These are phyloP conservation scores for Rhabdomys pumilio DNA, from an alignment of 2,797 vertebrate species.

Conservation along the genomic window DNA sequence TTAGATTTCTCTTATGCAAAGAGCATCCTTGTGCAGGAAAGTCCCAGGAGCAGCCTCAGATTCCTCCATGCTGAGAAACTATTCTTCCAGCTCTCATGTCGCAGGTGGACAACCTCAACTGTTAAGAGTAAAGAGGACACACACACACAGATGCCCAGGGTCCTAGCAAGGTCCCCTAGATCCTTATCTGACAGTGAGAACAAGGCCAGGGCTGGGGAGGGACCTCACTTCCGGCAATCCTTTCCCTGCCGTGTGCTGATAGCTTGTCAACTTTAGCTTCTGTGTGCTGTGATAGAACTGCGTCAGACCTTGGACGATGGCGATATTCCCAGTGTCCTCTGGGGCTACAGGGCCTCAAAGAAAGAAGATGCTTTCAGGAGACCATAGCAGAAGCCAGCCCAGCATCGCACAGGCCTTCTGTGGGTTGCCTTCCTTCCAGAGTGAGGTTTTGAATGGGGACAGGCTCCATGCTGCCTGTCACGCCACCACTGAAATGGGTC, in stretches of 20 bases:
- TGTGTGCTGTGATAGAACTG: accelerated
- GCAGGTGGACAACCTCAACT: neutral
- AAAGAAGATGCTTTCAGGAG: neutral
- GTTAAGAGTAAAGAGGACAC: neutral
- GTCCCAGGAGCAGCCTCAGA: neutral
- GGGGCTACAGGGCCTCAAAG: neutral
- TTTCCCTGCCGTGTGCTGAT: neutral
- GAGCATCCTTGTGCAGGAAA: neutral
- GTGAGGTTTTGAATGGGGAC: neutral
- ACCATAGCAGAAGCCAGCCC: neutral
- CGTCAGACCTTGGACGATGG: neutral
- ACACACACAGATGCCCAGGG: neutral
- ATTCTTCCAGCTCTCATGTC: neutral
- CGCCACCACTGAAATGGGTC: accelerated
- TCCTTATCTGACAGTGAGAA: neutral
- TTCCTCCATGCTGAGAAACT: neutral
- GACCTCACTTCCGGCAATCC: neutral
- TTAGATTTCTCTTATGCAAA: neutral
- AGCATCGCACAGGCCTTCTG: accelerated
- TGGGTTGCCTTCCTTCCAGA: accelerated
- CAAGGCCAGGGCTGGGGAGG: neutral
- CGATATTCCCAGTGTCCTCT: neutral
- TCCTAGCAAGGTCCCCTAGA: neutral
- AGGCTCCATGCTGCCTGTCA: neutral
- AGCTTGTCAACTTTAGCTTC: accelerated